Conservation (phyloP, 2,113 vertebrate genomes). For the Leiothrix lutea region DNA sequence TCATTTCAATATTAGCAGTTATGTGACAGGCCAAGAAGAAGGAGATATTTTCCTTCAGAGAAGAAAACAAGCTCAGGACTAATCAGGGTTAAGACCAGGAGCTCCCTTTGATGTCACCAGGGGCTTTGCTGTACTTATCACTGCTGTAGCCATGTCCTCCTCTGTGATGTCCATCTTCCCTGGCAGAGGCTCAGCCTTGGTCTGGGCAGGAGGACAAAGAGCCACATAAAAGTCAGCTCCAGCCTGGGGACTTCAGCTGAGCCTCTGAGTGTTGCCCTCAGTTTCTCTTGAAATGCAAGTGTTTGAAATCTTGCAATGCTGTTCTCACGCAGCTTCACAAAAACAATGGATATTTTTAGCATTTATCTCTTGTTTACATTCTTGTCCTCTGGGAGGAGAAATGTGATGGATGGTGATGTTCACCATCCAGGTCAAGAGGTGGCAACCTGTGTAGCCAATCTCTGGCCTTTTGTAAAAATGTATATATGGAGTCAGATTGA, state of each 20-base stretch:
- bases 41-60: background rate
- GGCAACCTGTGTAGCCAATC: no score
- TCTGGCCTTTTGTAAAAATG: no score
- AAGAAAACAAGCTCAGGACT: background rate
- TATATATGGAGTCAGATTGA: no score
- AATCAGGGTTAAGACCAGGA: background rate
- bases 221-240: background rate
- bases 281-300: no score
- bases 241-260: background rate
- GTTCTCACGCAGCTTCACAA: no score
- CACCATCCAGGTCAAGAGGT: no score
- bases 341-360: no score
- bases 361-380: no score
- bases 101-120: background rate
- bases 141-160: background rate
- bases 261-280: no score
- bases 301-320: no score
- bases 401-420: no score
- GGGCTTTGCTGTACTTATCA: background rate
- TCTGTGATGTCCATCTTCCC: accelerated
- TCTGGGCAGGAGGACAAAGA: background rate
- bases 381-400: no score
- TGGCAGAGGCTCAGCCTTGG: accelerated
- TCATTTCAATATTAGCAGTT: background rate
- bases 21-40: background rate